phyloP scores from a whole-genome alignment of 2,797 vertebrate genomes.

The Typhlichthys eigenmanni region DNA sequence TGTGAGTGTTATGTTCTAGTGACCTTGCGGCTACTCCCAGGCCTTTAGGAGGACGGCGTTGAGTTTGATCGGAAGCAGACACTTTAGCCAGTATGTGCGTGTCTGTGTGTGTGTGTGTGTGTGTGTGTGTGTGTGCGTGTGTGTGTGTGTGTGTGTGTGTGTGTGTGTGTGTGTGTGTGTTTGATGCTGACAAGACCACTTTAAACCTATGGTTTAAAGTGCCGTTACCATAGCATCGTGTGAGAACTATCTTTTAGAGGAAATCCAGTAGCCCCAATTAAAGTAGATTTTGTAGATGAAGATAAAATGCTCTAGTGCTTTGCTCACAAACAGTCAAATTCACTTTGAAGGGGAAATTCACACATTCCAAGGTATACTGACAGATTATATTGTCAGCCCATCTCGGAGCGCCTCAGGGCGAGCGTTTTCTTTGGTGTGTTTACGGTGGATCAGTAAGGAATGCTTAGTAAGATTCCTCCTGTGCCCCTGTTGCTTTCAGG shows the following conservation, averaged over 20 bases:
- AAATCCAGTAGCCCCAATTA: not conserved
- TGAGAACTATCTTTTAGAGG: not conserved
- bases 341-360: conserved; percentile 17
- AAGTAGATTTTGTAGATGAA: conserved; percentile 11
- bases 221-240: not conserved
- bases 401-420: conserved; percentile 57
- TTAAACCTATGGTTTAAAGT: not conserved
- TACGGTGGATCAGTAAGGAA: conserved; percentile 78
- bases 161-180: not conserved
- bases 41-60: conserved; percentile 54
- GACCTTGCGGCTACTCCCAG: conserved; percentile 63
- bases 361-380: conserved; percentile 37
- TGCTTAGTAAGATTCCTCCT: conserved; percentile 75
- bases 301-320: conserved; percentile 17
- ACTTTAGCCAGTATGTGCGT: conserved; percentile 17
- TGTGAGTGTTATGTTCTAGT: conserved; percentile 61
- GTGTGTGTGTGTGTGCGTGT: not conserved
- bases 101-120: conserved; percentile 1
- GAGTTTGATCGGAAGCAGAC: conserved; percentile 53
- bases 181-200: not conserved
- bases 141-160: not conserved
- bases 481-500: conserved; percentile 67
- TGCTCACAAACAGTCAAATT: conserved; percentile 17
- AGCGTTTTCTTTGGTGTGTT: conserved; percentile 72
- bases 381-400: conserved; percentile 65